Percentiles rank a stretch among this genome's conserved stretches.
Conservation (phyloP, 2,113 vertebrate species). For the Promerops cafer region DNA sequence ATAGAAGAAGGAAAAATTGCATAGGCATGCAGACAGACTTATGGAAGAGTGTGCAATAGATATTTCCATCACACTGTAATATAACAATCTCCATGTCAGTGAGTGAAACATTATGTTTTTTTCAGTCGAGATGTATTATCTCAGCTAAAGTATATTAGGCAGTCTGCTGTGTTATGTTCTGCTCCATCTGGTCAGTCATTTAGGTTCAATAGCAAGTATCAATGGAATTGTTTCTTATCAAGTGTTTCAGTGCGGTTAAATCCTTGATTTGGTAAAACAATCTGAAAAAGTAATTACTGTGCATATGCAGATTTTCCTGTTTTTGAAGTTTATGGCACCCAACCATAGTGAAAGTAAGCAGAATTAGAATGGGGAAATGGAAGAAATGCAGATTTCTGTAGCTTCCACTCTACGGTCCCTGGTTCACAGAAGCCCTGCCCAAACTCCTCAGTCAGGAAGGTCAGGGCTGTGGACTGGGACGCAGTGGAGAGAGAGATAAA, state of each 20-base stretch:
- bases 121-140: conserved; percentile 57
- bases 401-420: not conserved
- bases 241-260: conserved; percentile 15
- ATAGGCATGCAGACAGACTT: conserved; percentile 24
- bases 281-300: conserved; percentile 28
- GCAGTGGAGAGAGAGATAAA: not conserved
- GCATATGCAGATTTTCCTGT: not conserved
- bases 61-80: conserved; percentile 49
- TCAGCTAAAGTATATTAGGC: conserved; percentile 55
- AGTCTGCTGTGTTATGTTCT: conserved; percentile 45
- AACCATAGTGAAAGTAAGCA: conserved; percentile 1
- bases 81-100: conserved; percentile 46
- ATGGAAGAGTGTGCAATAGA: conserved; percentile 52
- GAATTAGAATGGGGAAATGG: not conserved
- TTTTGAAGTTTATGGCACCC: conserved; percentile 33
- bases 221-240: conserved; percentile 53
- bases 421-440: not conserved
- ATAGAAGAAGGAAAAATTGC: conserved; percentile 26
- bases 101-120: conserved; percentile 26
- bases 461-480: not conserved
- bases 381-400: not conserved
- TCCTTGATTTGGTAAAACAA: conserved; percentile 48
- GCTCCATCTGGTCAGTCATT: conserved; percentile 56
- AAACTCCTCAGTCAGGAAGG: not conserved
- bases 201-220: conserved; percentile 50